Evolutionary conservation across 2,113 vertebrate species (phyloP).

Genomic region (Gallinago paraguaiae): DNA sequence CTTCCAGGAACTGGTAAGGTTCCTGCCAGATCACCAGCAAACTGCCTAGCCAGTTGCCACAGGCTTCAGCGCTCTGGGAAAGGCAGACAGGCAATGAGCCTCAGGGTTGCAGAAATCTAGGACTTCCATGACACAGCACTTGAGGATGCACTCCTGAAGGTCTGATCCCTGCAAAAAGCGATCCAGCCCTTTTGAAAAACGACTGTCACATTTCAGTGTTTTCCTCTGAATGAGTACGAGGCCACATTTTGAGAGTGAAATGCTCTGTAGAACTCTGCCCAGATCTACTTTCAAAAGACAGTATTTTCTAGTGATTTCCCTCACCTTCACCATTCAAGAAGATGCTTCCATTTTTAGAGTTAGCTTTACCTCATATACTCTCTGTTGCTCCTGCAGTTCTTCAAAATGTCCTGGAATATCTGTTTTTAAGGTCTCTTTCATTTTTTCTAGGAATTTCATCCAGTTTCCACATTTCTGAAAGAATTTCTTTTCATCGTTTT

Average conservation of each 20-base stretch:
- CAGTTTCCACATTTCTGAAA: conserved; percentile 87
- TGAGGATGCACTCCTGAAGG: not conserved
- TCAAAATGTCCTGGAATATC: conserved; percentile 74
- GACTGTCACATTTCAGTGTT: not conserved
- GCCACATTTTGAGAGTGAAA: not conserved
- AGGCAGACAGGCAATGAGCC: not conserved
- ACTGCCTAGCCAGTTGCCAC: not conserved
- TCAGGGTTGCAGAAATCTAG: not conserved
- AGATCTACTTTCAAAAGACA: not conserved
- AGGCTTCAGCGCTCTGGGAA: not conserved
- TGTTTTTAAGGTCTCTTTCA: conserved; percentile 78
- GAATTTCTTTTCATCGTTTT: conserved; percentile 79
- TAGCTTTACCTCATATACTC: conserved; percentile 81
- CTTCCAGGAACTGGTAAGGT: not conserved
- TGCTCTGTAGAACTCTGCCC: not conserved
- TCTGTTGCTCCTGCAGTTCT: conserved; percentile 84
- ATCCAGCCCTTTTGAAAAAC: not conserved
- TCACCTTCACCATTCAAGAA: not conserved
- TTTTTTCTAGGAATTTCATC: conserved; percentile 85
- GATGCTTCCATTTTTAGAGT: not conserved
- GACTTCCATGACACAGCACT: not conserved
- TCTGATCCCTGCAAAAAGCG: not conserved
- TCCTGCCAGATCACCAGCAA: not conserved
- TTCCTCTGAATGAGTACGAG: not conserved
- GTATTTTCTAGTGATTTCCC: not conserved